A percentile compares a stretch with the other conserved stretches of the same genome.
Conservation (phyloP, 2,797 vertebrate genomes). For the Erithacus rubecula region DNA sequence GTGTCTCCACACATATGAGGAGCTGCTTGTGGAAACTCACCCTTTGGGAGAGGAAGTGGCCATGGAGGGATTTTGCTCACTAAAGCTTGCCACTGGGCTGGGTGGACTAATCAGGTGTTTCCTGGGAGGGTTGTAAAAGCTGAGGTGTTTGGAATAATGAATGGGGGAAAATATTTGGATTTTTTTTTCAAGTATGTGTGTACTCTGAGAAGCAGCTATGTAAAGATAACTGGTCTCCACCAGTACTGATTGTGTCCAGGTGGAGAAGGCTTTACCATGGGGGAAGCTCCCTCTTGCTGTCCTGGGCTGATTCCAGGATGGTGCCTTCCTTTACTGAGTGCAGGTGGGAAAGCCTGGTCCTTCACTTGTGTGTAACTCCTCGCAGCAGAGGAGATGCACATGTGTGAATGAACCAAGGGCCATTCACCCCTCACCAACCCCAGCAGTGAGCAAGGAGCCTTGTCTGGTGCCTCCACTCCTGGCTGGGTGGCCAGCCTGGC, state of each 20-base stretch:
- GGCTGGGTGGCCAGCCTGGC: background rate
- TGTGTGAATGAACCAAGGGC: fast-evolving
- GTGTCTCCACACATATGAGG: background rate
- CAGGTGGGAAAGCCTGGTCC: background rate
- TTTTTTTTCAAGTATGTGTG: background rate
- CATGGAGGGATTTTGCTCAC: background rate
- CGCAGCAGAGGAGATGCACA: fast-evolving
- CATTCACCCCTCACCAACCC: fast-evolving
- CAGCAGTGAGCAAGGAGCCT: background rate
- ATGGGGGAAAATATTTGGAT: background rate
- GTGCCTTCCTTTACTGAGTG: background rate
- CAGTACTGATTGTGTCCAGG: background rate
- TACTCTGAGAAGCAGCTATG: background rate
- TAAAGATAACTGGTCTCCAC: background rate
- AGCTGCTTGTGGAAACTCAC: constrained; percentile 13
- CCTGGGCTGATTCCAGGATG: background rate
- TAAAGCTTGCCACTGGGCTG: background rate
- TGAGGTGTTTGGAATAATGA: background rate
- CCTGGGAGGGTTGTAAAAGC: background rate
- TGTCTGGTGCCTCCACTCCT: background rate
- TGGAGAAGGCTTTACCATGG: fast-evolving
- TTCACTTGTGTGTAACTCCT: background rate
- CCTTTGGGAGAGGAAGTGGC: constrained; percentile 4
- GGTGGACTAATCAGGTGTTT: background rate
- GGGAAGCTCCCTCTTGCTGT: background rate